Base-by-base conservation (phyloP, 2,888 invertebrate genomes). In the Leucophora obtusa region DNA sequence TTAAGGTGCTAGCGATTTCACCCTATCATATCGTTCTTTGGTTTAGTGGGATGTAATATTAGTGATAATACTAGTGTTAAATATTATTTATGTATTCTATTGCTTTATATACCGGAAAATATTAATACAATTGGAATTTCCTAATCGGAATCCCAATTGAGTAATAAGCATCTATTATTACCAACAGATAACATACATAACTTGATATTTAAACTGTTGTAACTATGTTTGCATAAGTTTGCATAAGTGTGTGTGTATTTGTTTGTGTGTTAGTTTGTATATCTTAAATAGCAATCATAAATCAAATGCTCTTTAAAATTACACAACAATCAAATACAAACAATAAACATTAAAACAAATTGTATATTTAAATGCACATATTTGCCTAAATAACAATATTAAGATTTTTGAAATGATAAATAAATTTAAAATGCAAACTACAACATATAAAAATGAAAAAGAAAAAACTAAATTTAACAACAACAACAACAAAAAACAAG, bases 71-170 rank as follows among this genome's bases (percentile, higher is more conserved):
- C n/a, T 28, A 47, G 14, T 47, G 43, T 47, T 47, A 47, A 14
- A 59, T 70, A 76, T 71, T 71, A 35, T 47, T 47, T 47, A 28
- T 53, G 43, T 28, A 65, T n/a, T 47, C n/a, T 47, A 47, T n/a
- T 14, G n/a, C n/a, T n/a, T 6, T 14, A n/a, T n/a, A n/a, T 5
- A n/a, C n/a, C 43, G 43, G 43, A 47, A n/a, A 28, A n/a, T 47
- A 47, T 47, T 47, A 17, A 56, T 24, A 24, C 54, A 73, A 77
- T 73, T 77, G 69, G 56, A 50, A 77, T 81, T 73, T 81, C 80
- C 80, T 73, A 68, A 73, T 73, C 79, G 81, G 81, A 73, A 73
- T 81, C 81, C 81, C 81, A 77, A 73, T 81, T 81, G 81, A 73
- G 69, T 70, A 77, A 81, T 81, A 81, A 81, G 73, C 73, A 73